phyloP scores from a whole-genome alignment of 2,888 invertebrate species.

The Brachylomia viminalis region DNA sequence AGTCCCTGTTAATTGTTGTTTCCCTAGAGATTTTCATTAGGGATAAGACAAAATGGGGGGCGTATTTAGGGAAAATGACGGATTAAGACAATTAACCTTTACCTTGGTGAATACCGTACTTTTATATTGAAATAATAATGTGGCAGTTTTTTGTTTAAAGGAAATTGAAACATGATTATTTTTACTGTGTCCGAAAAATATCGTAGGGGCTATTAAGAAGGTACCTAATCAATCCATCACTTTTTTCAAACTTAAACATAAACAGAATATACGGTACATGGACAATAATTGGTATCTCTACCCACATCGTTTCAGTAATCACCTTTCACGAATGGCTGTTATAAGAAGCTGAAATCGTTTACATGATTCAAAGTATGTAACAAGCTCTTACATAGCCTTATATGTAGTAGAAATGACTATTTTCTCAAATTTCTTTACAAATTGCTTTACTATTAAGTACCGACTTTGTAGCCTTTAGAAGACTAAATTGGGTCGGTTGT shows the following conservation, averaged over 20 bases:
- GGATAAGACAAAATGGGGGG: conserved; percentile 39
- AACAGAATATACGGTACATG: background rate
- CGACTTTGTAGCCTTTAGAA: background rate
- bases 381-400: conserved; percentile 12
- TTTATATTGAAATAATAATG: background rate
- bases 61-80: conserved; percentile 27
- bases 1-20: conserved; percentile 39
- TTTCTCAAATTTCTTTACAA: conserved; percentile 31
- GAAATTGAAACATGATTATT: background rate
- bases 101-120: conserved; percentile 15
- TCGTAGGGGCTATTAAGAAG: background rate
- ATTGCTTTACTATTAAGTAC: conserved; percentile 18
- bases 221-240: background rate
- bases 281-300: conserved; percentile 20
- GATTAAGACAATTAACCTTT: conserved; percentile 33
- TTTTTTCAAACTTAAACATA: background rate
- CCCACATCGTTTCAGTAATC: conserved; percentile 51
- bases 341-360: conserved; percentile 45
- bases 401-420: conserved; percentile 24
- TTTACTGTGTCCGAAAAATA: background rate
- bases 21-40: conserved; percentile 46
- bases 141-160: background rate
- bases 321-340: conserved; percentile 50
- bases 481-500: conserved; percentile 6
- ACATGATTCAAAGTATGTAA: conserved; percentile 34